Percentiles rank a stretch among this genome's conserved stretches.
phyloP scores from a whole-genome alignment of 2,888 invertebrate genomes.

The Tipula confusa region DNA sequence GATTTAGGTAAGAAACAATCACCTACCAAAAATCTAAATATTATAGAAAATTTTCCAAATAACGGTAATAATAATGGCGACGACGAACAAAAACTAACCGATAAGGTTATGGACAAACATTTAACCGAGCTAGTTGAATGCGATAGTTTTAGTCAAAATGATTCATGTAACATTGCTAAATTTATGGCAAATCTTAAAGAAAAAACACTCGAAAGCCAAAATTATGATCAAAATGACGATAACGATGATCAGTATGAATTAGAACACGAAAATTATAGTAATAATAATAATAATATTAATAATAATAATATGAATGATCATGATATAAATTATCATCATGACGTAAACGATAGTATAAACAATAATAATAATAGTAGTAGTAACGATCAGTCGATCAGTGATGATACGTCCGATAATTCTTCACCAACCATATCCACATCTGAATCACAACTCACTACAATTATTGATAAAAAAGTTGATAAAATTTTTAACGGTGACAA shows the following conservation, averaged over 20 bases:
- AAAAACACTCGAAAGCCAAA: constrained; percentile 45
- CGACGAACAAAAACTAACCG: constrained; percentile 44
- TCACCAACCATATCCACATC: neutral
- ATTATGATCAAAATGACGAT: constrained; percentile 13
- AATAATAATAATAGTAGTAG: constrained; percentile 27
- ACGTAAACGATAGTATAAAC: neutral
- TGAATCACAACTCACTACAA: constrained; percentile 35
- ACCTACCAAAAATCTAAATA: constrained; percentile 48
- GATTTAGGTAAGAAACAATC: constrained; percentile 74
- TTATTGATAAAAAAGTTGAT: constrained; percentile 49
- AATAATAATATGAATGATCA: constrained; percentile 31
- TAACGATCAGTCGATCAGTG: neutral
- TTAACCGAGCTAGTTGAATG: constrained; percentile 47
- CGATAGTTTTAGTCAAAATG: constrained; percentile 42
- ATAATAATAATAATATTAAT: constrained; percentile 31
- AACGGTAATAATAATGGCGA: constrained; percentile 41
- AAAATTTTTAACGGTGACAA: constrained; percentile 44
- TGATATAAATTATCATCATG: neutral
- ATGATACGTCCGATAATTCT: neutral
- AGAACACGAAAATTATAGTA: neutral
- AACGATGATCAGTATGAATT: neutral
- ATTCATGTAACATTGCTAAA: constrained; percentile 48
- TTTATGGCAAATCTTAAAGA: constrained; percentile 50
- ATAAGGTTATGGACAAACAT: constrained; percentile 48
- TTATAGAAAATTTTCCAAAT: constrained; percentile 47